Conservation (phyloP, 2,113 vertebrate genomes). For the Otus sunia region DNA sequence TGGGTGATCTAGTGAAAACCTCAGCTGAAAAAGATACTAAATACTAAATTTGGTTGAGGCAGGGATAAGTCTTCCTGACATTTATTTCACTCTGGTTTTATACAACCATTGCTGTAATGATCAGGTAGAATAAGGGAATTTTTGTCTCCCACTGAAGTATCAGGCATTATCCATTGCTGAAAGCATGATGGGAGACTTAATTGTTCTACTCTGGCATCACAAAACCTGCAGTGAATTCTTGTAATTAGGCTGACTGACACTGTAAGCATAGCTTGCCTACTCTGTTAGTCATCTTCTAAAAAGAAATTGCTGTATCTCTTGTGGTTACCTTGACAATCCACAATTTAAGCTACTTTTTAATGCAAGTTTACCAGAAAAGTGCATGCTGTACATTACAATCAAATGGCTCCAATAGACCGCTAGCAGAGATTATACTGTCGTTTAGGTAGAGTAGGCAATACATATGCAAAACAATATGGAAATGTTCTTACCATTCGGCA, state of each 20-base stretch:
- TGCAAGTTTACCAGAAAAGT: background rate
- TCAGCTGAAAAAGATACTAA: background rate
- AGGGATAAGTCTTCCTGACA: background rate
- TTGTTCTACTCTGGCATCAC: background rate
- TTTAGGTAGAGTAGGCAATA: background rate
- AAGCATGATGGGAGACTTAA: background rate
- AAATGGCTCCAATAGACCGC: background rate
- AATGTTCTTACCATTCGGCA: background rate
- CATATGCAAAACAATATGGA: background rate
- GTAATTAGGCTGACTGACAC: conserved; percentile 3
- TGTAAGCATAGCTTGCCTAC: background rate
- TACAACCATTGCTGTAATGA: background rate
- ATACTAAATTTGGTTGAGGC: background rate
- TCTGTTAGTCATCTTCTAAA: background rate
- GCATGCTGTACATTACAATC: background rate
- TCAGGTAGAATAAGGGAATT: background rate
- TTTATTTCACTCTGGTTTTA: background rate
- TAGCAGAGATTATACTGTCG: background rate
- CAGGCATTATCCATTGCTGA: background rate
- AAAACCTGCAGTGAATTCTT: background rate
- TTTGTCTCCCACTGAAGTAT: background rate
- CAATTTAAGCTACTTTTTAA: background rate
- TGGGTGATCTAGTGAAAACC: background rate
- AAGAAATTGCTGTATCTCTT: background rate
- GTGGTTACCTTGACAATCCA: conserved; percentile 16